phyloP scores from a whole-genome alignment of 2,888 invertebrate species.

The Hermaeophaga mercurialis region DNA sequence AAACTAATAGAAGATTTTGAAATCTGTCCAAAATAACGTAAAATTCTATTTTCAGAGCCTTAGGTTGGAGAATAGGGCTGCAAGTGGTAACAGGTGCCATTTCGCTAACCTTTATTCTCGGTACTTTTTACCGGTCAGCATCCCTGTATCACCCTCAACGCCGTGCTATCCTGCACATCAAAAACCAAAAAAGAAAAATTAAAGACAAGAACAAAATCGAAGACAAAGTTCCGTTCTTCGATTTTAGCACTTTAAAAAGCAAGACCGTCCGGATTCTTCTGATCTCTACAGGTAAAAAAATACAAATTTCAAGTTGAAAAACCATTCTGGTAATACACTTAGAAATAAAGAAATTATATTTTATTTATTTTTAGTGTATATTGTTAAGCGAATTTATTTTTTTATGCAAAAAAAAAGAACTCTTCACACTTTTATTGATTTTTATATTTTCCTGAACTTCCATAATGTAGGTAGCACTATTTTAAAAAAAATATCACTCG shows the following conservation, averaged over 20 bases:
- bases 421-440: too few species aligned
- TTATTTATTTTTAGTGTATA: not conserved
- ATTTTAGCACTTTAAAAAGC: conserved; percentile 82
- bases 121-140: conserved; percentile 86
- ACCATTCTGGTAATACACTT: too few species aligned
- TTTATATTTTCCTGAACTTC: too few species aligned
- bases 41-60: conserved; percentile 67
- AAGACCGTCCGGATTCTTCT: conserved; percentile 83
- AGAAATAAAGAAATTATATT: too few species aligned
- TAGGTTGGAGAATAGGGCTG: conserved; percentile 82
- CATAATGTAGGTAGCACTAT: too few species aligned
- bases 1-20: too few species aligned
- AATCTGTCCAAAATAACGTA: too few species aligned
- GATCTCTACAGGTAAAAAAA: conserved; percentile 64
- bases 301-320: not conserved
- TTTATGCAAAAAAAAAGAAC: too few species aligned
- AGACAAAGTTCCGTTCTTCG: conserved; percentile 84
- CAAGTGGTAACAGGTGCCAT: conserved; percentile 86
- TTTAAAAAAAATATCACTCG: too few species aligned
- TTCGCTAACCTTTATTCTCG: conserved; percentile 81
- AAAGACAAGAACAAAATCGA: conserved; percentile 78
- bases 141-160: conserved; percentile 87
- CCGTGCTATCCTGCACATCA: conserved; percentile 84
- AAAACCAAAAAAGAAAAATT: conserved; percentile 85
- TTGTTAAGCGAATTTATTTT: too few species aligned